phyloP scores from a whole-genome alignment of 2,888 invertebrate species.

The Pyrgus malvae region DNA sequence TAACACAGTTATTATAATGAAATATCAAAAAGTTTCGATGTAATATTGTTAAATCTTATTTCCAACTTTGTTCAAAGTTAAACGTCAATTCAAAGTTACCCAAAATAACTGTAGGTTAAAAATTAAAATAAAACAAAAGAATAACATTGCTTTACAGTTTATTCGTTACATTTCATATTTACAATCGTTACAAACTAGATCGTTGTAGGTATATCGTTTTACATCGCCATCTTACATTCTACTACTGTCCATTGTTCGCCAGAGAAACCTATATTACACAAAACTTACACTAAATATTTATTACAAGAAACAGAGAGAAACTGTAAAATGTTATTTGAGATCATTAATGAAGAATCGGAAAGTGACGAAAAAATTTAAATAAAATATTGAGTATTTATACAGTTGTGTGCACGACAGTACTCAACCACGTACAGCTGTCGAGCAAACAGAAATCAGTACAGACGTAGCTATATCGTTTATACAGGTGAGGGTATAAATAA shows the following conservation, averaged over 20 bases:
- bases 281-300: slow-evolving; percentile 34
- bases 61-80: too few relatives aligned
- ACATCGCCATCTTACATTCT: slow-evolving; percentile 56
- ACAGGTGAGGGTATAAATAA: slow-evolving; percentile 18
- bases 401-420: slow-evolving; percentile 28
- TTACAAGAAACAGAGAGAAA: slow-evolving; percentile 38
- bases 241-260: slow-evolving; percentile 70
- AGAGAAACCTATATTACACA: slow-evolving; percentile 29
- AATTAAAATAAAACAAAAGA: background rate
- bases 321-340: slow-evolving; percentile 42
- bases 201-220: slow-evolving; percentile 45
- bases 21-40: too few relatives aligned
- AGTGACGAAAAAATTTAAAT: slow-evolving; percentile 19
- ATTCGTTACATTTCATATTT: slow-evolving; percentile 68
- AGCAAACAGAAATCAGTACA: slow-evolving; percentile 10
- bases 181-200: slow-evolving; percentile 61
- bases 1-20: too few relatives aligned
- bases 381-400: slow-evolving; percentile 34
- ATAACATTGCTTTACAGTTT: slow-evolving; percentile 52
- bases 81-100: too few relatives aligned
- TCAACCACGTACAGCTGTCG: background rate
- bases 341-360: slow-evolving; percentile 40
- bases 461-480: slow-evolving; percentile 13
- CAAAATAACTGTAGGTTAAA: too few relatives aligned
- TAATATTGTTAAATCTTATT: too few relatives aligned